A percentile compares a stretch with the other conserved stretches of the same genome.
These are phyloP conservation scores for Grammomys surdaster DNA, from an alignment of 2,113 vertebrate species.

Conservation along the genomic window DNA sequence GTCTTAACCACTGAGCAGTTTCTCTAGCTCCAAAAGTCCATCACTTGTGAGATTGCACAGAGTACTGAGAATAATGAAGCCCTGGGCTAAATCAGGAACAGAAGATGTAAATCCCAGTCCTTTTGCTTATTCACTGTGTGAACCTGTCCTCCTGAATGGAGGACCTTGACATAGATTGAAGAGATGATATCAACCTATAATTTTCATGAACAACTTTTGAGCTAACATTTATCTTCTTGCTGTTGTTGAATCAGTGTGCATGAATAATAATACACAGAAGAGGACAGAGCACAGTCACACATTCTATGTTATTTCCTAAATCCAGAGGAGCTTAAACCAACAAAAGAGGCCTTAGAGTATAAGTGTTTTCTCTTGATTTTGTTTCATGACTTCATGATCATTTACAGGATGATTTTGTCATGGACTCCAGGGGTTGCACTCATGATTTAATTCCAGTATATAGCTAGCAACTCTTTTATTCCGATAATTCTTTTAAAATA, in stretches of 20 bases:
- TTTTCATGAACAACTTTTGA: background rate
- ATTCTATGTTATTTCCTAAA: constrained; percentile 15
- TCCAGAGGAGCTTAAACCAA: background rate
- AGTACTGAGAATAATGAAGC: background rate
- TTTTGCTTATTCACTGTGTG: background rate
- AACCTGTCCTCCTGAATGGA: background rate
- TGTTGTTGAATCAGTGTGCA: background rate
- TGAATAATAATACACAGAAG: background rate
- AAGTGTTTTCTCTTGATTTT: background rate
- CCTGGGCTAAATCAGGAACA: background rate
- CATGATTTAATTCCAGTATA: background rate
- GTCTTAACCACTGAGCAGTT: background rate
- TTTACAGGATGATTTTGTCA: background rate
- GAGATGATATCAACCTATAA: background rate
- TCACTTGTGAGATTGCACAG: background rate
- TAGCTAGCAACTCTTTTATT: background rate
- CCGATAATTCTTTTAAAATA: background rate
- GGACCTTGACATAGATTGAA: background rate
- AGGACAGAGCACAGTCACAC: background rate
- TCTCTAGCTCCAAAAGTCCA: background rate
- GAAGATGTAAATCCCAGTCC: background rate
- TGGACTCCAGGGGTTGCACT: background rate
- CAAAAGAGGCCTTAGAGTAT: background rate
- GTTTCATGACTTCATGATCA: background rate
- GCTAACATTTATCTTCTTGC: background rate